A percentile compares a stretch with the other conserved stretches of the same genome.
Evolutionary conservation across 2,888 invertebrate species (phyloP).

Genomic region (Latrodectus hesperus): DNA sequence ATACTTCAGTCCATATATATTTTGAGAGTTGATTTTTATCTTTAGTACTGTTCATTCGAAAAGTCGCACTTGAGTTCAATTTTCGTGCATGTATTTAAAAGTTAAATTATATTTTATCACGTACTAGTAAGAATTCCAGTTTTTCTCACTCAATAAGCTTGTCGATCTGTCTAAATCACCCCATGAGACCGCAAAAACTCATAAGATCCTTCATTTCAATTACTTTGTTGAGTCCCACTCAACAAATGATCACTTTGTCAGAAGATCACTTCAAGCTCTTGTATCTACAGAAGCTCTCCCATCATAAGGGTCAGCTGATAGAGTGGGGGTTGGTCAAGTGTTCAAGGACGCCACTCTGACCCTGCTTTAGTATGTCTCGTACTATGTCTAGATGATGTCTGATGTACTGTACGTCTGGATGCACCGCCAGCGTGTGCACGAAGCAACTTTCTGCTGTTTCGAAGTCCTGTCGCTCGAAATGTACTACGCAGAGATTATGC

Average conservation of each 20-base stretch:
- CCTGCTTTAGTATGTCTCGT: constrained; percentile 37
- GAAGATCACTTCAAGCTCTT: constrained; percentile 11
- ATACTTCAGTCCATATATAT: no score
- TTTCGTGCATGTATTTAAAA: no score
- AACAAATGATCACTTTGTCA: background rate
- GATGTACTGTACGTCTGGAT: constrained; percentile 86
- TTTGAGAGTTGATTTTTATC: no score
- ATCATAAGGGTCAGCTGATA: constrained; percentile 45
- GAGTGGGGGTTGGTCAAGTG: constrained; percentile 21
- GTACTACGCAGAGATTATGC: constrained; percentile 79
- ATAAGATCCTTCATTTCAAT: no score
- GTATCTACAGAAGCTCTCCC: background rate
- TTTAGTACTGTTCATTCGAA: no score
- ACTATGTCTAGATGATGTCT: constrained; percentile 82
- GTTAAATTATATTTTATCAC: no score
- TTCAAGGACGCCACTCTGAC: constrained; percentile 12
- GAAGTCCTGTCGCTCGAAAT: constrained; percentile 50
- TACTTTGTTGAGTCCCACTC: no score
- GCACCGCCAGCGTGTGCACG: constrained; percentile 18
- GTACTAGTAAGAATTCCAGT: no score
- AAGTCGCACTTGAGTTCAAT: no score
- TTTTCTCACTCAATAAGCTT: no score
- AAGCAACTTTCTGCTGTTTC: constrained; percentile 42
- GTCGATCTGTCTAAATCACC: no score
- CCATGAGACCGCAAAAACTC: no score